Conservation (phyloP, 2,888 invertebrate species). For the Euplagia quadripunctaria region DNA sequence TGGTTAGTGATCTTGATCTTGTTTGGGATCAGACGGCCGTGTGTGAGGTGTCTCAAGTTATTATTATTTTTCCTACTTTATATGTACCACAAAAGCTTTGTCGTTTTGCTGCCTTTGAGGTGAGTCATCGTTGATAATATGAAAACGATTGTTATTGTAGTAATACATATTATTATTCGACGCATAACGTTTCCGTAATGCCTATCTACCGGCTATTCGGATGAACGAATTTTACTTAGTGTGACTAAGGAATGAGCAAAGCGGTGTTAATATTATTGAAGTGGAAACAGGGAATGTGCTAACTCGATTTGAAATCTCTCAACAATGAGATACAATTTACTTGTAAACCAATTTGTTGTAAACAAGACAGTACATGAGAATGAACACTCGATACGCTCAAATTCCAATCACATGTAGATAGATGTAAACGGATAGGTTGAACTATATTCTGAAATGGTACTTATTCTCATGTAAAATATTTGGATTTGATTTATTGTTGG, state of each 20-base stretch:
- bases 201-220: conserved; percentile 75
- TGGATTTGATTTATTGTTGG: background rate
- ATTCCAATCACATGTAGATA: conserved; percentile 21
- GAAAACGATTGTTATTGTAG: conserved; percentile 62
- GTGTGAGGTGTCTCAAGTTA: background rate
- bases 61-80: background rate
- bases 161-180: conserved; percentile 54
- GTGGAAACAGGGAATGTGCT: conserved; percentile 69
- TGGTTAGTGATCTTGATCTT: too few relatives aligned
- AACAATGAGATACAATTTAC: conserved; percentile 52
- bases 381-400: conserved; percentile 36
- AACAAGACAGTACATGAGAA: conserved; percentile 38
- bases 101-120: conserved; percentile 25
- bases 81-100: conserved; percentile 19
- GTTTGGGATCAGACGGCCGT: too few relatives aligned
- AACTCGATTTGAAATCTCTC: conserved; percentile 65
- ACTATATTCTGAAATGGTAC: conserved; percentile 9
- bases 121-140: conserved; percentile 56
- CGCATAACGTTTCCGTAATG: conserved; percentile 67
- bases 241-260: conserved; percentile 55
- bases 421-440: conserved; percentile 5
- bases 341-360: conserved; percentile 43
- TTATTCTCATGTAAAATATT: conserved; percentile 15
- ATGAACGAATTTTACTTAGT: conserved; percentile 68
- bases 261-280: conserved; percentile 64